Conservation (phyloP, 2,797 vertebrate species). For the Micropoecilia bifurca region DNA sequence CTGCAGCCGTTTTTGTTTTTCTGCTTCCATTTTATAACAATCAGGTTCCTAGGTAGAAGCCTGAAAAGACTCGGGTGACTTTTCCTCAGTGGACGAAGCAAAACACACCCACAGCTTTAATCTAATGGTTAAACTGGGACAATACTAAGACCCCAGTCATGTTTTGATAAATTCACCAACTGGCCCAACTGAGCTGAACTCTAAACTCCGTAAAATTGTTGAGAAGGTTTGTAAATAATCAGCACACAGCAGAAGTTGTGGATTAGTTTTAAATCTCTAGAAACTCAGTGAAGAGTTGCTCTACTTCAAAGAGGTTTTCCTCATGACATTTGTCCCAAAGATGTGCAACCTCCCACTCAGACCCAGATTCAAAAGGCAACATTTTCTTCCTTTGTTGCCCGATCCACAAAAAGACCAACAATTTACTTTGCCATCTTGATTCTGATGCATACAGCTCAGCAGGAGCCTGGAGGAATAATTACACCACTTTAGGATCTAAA, state of each 20-base stretch:
- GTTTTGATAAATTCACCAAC: background rate
- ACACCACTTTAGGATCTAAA: slow-evolving; percentile 62
- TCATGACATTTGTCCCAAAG: slow-evolving; percentile 8
- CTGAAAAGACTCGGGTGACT: background rate
- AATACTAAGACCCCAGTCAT: background rate
- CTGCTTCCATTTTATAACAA: background rate
- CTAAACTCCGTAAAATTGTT: background rate
- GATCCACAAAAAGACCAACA: slow-evolving; percentile 18
- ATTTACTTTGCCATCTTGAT: slow-evolving; percentile 13
- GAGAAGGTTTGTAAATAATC: background rate
- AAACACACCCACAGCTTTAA: background rate
- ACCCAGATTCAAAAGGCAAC: slow-evolving; percentile 9
- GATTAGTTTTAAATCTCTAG: background rate
- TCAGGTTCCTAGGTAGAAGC: background rate
- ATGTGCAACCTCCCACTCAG: background rate
- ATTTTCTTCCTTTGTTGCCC: background rate
- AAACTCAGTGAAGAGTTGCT: background rate
- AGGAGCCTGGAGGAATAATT: slow-evolving; percentile 52
- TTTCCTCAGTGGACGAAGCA: background rate
- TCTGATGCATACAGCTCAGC: slow-evolving; percentile 3
- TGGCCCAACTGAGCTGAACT: background rate
- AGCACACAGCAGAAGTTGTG: background rate
- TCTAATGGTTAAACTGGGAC: background rate
- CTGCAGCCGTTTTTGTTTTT: background rate
- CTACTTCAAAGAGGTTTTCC: background rate